Base-by-base conservation (phyloP, 1,140 invertebrate genomes). In the Andricus grossulariae region DNA sequence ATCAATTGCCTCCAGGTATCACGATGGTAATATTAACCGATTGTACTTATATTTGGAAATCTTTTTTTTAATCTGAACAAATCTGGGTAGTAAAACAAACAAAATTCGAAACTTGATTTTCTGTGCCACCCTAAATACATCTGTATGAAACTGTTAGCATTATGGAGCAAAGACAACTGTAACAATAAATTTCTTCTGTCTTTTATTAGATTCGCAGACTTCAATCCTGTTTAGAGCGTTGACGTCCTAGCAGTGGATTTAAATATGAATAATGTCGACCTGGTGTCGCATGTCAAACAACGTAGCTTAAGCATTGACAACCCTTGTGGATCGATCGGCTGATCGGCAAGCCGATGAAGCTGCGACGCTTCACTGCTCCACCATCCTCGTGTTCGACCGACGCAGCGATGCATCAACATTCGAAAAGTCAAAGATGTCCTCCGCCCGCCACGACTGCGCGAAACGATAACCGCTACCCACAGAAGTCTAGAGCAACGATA, bases 321-420 rank as follows among this genome's bases (percentile, higher is more conserved):
- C 57, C 57, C 57, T 60, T 60, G 57, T 66, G 60, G 60, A 66
- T 66, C 60, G 60, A 39, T 66, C 32, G 32, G 60, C 60, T 66
- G 60, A 66, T 66, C 60, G 60, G 60, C 25, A 66, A 32, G 60
- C 60, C 16, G 60, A 66, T 66, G 32, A 32, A 45, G 25, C 60
- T 21, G 60, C 60, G 39, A 66, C 32, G 25, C 60, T 66, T 66
- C 60, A 32, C 60, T 66, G 32, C 60, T 66, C 15, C 25, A 66
- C 57, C 57, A 66, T 66, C 57, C 57, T 66, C 57, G 25, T 66
- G 57, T 45, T 66, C 57, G 57, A 66, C 57, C 25, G 32, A 66
- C 25, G 39, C 39, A 8, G 7, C 39, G 39, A 39, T 39, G 39
- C 39, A 39, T 66, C 25, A 39, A 10, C 57, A 66, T 66, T 66